Evolutionary conservation across 2,888 invertebrate genomes (phyloP), one percentile per base, ranked within the genome.

Genomic region (Clusia tigrina): DNA sequence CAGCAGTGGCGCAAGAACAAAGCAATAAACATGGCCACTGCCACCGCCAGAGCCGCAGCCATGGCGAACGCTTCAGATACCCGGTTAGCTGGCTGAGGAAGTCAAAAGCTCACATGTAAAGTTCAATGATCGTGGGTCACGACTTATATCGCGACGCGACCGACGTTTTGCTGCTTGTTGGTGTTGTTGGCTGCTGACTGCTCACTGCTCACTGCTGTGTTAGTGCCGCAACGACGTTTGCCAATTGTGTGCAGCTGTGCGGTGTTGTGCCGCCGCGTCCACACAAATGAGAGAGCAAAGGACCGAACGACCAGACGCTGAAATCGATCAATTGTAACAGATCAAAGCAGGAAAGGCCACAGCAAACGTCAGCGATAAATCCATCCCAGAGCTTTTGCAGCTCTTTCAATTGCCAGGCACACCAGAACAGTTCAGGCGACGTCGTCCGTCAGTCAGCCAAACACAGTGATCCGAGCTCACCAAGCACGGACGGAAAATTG

Each of bases 61-160:
- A n/a, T n/a, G n/a, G n/a, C n/a, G n/a, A n/a, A n/a, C n/a, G n/a
- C n/a, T n/a, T n/a, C n/a, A n/a, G n/a, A n/a, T n/a, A n/a, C n/a
- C n/a, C n/a, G n/a, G n/a, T n/a, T n/a, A n/a, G n/a, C n/a, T n/a
- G n/a, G 42, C 42, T 42, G n/a, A 42, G 42, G 42, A 42, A 42
- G 42, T 42, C 42, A 25, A 61, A 65, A 62, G 65, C 58, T 37
- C 48, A 59, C 20, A 46, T 63, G 65, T 67, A 68, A 67, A 70
- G 79, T 79, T 77, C 78, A 77, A 70, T 74, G 80, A 74, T 76
- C 79, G 76, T 78, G 74, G 78, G 78, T 79, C 79, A 79, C 80
- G 79, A 79, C 77, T 79, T 67, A n/a, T 53, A 9, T 22, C 48
- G 22, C 48, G 48, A 6, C 42, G 10, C n/a, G n/a, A 42, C n/a